Conservation (phyloP, 2,797 vertebrate species). For the Takifugu ocellatus region DNA sequence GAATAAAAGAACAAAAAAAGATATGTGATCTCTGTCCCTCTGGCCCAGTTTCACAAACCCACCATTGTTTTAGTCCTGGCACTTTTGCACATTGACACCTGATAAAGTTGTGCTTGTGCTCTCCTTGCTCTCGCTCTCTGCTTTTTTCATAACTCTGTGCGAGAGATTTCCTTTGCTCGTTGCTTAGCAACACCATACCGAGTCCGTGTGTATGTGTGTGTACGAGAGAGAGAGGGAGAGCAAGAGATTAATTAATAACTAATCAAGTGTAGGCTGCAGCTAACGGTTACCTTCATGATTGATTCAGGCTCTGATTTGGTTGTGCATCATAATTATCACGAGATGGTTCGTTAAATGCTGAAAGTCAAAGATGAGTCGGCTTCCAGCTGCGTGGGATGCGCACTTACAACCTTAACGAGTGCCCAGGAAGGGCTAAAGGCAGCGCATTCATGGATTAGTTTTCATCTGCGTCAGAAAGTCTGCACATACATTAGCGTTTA, state of each 20-base stretch:
- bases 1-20: too few relatives aligned
- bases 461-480: too few relatives aligned
- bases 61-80: too few relatives aligned
- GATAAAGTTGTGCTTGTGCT: too few relatives aligned
- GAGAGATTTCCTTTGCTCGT: constrained; percentile 39
- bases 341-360: neutral
- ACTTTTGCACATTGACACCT: too few relatives aligned
- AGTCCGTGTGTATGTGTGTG: constrained; percentile 6
- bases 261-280: neutral
- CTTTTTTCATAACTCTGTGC: constrained; percentile 37
- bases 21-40: too few relatives aligned
- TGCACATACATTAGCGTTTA: too few relatives aligned
- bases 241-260: neutral
- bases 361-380: neutral
- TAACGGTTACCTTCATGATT: neutral
- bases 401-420: too few relatives aligned
- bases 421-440: too few relatives aligned
- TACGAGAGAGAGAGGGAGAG: neutral
- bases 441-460: too few relatives aligned
- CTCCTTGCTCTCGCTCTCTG: neutral
- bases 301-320: neutral
- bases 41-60: too few relatives aligned
- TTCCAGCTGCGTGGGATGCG: too few relatives aligned
- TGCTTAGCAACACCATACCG: constrained; percentile 57
- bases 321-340: neutral